Percentiles rank a stretch among this genome's conserved stretches.
These are phyloP conservation scores for Passer montanus DNA, from an alignment of 2,113 vertebrate genomes.

Conservation along the genomic window DNA sequence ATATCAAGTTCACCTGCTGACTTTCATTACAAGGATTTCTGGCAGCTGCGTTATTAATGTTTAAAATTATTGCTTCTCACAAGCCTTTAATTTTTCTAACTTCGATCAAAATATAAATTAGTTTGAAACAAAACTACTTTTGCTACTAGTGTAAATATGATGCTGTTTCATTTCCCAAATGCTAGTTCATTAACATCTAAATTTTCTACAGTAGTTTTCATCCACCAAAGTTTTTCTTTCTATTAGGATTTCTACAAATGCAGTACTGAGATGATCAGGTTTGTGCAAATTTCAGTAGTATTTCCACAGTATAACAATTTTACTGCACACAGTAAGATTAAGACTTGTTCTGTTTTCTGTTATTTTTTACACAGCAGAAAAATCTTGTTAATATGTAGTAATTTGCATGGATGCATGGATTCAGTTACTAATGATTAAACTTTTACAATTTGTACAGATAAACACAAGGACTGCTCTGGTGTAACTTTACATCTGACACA, in stretches of 20 bases:
- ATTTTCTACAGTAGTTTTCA: not conserved
- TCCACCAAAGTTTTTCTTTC: not conserved
- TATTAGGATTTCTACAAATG: not conserved
- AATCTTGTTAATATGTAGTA: not conserved
- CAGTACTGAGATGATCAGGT: not conserved
- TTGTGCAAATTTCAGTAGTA: not conserved
- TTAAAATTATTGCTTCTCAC: not conserved
- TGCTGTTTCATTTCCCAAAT: not conserved
- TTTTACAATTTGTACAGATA: constrained; percentile 78
- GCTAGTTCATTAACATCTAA: not conserved
- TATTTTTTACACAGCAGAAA: not conserved
- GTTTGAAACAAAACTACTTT: not conserved
- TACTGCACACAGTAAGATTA: not conserved
- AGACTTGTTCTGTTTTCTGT: not conserved
- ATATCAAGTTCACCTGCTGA: not conserved
- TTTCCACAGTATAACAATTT: not conserved
- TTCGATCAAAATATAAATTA: not conserved
- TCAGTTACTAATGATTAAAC: not conserved
- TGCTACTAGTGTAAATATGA: not conserved
- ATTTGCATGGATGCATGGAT: not conserved
- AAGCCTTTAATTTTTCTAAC: not conserved
- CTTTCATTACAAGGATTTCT: not conserved
- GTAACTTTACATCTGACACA: constrained; percentile 90
- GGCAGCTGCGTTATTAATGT: not conserved
- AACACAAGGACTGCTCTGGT: constrained; percentile 94